phyloP scores from a whole-genome alignment of 2,797 vertebrate genomes.

The Epinephelus coioides region DNA sequence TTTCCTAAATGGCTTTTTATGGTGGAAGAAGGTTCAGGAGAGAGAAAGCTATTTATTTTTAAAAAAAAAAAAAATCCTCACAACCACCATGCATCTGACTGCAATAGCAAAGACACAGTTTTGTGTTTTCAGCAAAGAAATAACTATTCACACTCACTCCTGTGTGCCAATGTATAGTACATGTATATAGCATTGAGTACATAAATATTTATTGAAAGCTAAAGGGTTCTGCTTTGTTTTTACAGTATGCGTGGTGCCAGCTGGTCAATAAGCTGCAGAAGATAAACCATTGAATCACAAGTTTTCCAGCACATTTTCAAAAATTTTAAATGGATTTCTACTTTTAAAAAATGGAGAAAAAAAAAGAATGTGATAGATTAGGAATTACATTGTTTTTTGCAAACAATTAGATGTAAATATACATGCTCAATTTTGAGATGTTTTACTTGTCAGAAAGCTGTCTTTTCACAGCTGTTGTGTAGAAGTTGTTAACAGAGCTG shows the following conservation, averaged over 20 bases:
- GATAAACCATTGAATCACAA: conserved; percentile 53
- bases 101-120: conserved; percentile 85
- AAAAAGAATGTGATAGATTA: conserved; percentile 47
- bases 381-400: conserved; percentile 71
- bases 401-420: conserved; percentile 82
- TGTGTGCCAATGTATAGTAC: conserved; percentile 89
- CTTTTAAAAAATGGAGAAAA: conserved; percentile 3
- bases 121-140: conserved; percentile 79
- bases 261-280: conserved; percentile 69
- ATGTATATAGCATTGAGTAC: conserved; percentile 94
- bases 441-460: conserved; percentile 77
- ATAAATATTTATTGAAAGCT: conserved; percentile 95
- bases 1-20: conserved; percentile 67
- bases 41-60: conserved; percentile 82
- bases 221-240: conserved; percentile 84
- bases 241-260: conserved; percentile 78
- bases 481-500: conserved; percentile 60
- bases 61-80: conserved; percentile 67
- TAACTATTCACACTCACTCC: conserved; percentile 81
- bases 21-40: conserved; percentile 56
- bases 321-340: conserved; percentile 46
- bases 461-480: conserved; percentile 77
- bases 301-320: conserved; percentile 41
- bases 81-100: conserved; percentile 90
- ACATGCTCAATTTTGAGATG: conserved; percentile 77